phyloP scores from a whole-genome alignment of 2,113 vertebrate genomes.

The Empidonax traillii region DNA sequence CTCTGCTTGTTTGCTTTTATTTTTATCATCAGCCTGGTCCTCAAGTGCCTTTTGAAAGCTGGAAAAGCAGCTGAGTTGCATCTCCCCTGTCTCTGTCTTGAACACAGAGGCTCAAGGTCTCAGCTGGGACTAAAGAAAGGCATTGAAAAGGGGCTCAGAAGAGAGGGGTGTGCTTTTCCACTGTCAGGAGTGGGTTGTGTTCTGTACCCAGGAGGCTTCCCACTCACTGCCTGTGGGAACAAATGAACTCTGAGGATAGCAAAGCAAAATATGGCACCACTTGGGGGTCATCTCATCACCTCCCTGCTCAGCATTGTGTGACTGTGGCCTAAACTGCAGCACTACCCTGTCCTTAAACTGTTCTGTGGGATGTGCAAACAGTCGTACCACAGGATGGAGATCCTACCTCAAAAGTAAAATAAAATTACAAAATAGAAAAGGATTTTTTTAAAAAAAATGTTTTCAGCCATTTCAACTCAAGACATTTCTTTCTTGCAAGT shows the following conservation, averaged over 20 bases:
- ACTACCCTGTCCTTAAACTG: fast-evolving
- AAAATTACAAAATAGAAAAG: neutral
- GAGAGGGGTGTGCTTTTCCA: neutral
- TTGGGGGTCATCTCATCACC: neutral
- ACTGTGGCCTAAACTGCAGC: neutral
- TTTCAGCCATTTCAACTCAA: neutral
- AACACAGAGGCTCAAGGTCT: neutral
- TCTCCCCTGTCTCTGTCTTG: neutral
- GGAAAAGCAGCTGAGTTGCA: neutral
- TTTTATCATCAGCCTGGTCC: neutral
- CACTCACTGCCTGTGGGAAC: neutral
- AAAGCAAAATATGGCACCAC: neutral
- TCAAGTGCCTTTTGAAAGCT: neutral
- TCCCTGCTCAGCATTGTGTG: neutral
- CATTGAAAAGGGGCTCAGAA: neutral
- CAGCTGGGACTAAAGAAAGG: neutral
- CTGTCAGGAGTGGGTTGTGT: fast-evolving
- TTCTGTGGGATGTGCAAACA: neutral
- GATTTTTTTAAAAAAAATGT: neutral
- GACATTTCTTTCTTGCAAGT: neutral
- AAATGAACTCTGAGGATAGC: neutral
- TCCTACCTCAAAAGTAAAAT: neutral
- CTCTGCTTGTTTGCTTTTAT: neutral
- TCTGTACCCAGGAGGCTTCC: neutral
- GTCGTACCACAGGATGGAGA: neutral